Evolutionary conservation across 1,140 invertebrate genomes (phyloP), one percentile per base, ranked within the genome.

Genomic region (Cardiocondyla obscurior): DNA sequence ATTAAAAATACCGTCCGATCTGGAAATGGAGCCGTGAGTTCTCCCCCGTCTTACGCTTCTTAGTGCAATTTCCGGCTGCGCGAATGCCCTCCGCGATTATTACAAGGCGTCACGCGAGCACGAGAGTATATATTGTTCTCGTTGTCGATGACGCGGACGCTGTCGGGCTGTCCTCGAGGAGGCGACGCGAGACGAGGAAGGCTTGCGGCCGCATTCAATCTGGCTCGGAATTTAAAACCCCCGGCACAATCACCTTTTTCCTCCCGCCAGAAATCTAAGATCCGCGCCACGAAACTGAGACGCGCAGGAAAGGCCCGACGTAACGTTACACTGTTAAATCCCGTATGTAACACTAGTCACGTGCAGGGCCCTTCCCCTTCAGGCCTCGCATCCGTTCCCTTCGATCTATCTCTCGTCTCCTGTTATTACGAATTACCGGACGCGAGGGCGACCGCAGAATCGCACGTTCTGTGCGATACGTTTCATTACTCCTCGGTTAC

Each of bases 251-350:
- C 90, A 90, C 86, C 88, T 89, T 87, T 83, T 49, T 12, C 46
- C 22, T 84, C 85, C 84, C 82, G 86, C 65, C 90, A 91, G 92
- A 93, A 92, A 92, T 89, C 81, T 85, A 91, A 92, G 90, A 90
- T 86, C 84, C 74, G 83, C 57, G 86, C 83, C 58, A 84, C 86
- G 87, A 90, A 88, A 70, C 33, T 67, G 87, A 88, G 82, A 30
- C 82, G 85, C 85, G 62, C 88, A 89, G 90, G 90, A 92, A 90
- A 88, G 88, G 44, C 3, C 44, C 77, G 33, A 83, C 74, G 90
- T 93, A 93, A 93, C 90, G 90, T 89, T 90, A 94, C 90, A 91
- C 92, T 91, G 91, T 93, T 93, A 92, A 94, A 93, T 93, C 92
- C 91, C 92, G 90, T 92, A 92, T 92, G 92, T 92, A 93, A 94